Evolutionary conservation across 1,140 invertebrate genomes (phyloP), one percentile per base, ranked within the genome.

Genomic region (Drosophila quadrilineata): DNA sequence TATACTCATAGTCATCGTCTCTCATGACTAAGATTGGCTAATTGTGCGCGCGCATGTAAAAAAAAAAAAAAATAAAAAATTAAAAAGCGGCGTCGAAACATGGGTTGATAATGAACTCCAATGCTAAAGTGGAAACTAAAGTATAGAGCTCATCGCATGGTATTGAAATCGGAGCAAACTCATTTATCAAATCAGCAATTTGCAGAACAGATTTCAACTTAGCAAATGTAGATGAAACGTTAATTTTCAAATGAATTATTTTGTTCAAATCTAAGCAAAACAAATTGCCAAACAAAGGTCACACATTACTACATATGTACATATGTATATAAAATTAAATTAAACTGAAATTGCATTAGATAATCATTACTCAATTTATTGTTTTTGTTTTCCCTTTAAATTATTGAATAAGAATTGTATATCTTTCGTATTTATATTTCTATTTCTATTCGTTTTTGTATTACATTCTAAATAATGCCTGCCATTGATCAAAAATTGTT

Each of bases 21-120:
- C 75, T 80, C 75, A 82, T 75, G 75, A 76, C 58, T 82, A 71
- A 79, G 62, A 80, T 80, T 80, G 75, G 75, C 71, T 80, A 80
- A 80, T 80, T 80, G n/a, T n/a, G 75, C 76, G 53, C 53, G 46
- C 38, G 59, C 56, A 73, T 75, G 69, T 79, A n/a, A n/a, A n/a
- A n/a, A n/a, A n/a, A n/a, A n/a, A n/a, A n/a, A n/a, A n/a, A n/a
- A n/a, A n/a, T n/a, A n/a, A n/a, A n/a, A n/a, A n/a, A n/a, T n/a
- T n/a, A n/a, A n/a, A n/a, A n/a, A n/a, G n/a, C n/a, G n/a, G n/a
- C n/a, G 68, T 73, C 68, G 41, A 29, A 56, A 46, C 49, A 54
- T 65, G 35, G 50, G 50, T 62, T 71, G 43, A 54, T 75, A 82
- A 80, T 75, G 71, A 80, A 67, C 68, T 71, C 54, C 76, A 80